Conservation (phyloP, 2,797 vertebrate species). For the Chelon auratus region DNA sequence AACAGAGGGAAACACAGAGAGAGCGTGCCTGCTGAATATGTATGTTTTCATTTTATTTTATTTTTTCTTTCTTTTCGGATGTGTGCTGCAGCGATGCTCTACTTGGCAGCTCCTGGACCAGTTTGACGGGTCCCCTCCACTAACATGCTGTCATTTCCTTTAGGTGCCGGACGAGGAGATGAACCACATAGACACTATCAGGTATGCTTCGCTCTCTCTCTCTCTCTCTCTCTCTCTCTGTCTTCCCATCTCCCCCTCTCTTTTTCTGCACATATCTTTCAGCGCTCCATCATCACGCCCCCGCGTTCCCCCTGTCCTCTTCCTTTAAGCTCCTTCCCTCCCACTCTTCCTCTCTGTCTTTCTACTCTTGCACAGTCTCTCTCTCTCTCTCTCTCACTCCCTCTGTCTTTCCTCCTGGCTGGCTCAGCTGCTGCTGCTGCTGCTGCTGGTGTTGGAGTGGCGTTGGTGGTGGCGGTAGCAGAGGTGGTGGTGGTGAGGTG, state of each 20-base stretch:
- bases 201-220: slow-evolving; percentile 84
- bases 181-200: slow-evolving; percentile 90
- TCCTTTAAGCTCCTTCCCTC: slow-evolving; percentile 78
- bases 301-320: slow-evolving; percentile 73
- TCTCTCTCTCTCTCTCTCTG: slow-evolving; percentile 30
- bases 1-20: slow-evolving; percentile 51
- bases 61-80: slow-evolving; percentile 16
- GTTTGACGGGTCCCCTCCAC: slow-evolving; percentile 58
- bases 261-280: slow-evolving; percentile 64
- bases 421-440: slow-evolving; percentile 52
- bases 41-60: slow-evolving; percentile 24
- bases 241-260: slow-evolving; percentile 36
- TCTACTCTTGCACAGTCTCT: slow-evolving; percentile 64
- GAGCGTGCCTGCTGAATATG: slow-evolving; percentile 65
- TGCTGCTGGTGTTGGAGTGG: slow-evolving; percentile 44
- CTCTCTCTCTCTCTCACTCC: slow-evolving; percentile 38
- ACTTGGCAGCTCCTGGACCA: slow-evolving; percentile 54
- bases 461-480: slow-evolving; percentile 35
- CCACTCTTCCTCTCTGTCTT: slow-evolving; percentile 77
- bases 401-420: slow-evolving; percentile 59
- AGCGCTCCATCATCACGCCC: slow-evolving; percentile 76
- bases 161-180: slow-evolving; percentile 92
- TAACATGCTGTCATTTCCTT: slow-evolving; percentile 86
- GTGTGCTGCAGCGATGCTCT: slow-evolving; percentile 54
- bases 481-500: slow-evolving; percentile 28